phyloP scores from a whole-genome alignment of 2,113 vertebrate species.

The Paradoxurus hermaphroditus region DNA sequence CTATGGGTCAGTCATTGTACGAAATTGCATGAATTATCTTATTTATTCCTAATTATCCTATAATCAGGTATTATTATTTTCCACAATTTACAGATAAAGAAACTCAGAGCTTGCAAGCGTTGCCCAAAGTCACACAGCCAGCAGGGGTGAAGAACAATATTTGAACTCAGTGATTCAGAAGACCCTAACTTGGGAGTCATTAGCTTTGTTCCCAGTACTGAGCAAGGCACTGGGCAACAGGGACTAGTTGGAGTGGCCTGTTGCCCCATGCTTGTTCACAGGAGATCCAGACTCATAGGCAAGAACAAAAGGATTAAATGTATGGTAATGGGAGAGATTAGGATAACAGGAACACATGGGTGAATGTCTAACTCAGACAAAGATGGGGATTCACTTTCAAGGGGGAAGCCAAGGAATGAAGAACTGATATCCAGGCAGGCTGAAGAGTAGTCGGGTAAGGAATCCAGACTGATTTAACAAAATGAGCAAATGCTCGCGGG shows the following conservation, averaged over 20 bases:
- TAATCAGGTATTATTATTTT: slow-evolving; percentile 35
- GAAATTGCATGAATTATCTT: neutral
- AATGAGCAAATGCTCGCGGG: neutral
- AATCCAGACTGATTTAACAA: neutral
- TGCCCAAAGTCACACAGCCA: neutral
- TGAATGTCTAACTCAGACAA: neutral
- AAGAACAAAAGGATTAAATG: neutral
- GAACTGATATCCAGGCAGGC: neutral
- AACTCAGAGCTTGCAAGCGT: neutral
- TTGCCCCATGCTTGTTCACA: neutral
- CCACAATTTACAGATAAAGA: neutral
- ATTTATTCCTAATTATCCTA: slow-evolving; percentile 31
- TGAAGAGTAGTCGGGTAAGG: neutral
- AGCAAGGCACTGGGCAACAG: neutral
- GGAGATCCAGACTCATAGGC: neutral
- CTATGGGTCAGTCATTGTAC: neutral
- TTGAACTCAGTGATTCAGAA: neutral
- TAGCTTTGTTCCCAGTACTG: neutral
- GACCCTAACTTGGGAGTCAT: neutral
- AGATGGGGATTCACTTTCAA: neutral
- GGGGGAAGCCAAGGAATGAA: neutral
- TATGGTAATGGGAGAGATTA: neutral
- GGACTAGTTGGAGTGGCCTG: neutral
- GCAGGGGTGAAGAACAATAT: neutral
- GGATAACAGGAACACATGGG: rapidly evolving